These are phyloP conservation scores for Beris chalybata DNA, from an alignment of 2,888 invertebrate species.

Conservation along the genomic window DNA sequence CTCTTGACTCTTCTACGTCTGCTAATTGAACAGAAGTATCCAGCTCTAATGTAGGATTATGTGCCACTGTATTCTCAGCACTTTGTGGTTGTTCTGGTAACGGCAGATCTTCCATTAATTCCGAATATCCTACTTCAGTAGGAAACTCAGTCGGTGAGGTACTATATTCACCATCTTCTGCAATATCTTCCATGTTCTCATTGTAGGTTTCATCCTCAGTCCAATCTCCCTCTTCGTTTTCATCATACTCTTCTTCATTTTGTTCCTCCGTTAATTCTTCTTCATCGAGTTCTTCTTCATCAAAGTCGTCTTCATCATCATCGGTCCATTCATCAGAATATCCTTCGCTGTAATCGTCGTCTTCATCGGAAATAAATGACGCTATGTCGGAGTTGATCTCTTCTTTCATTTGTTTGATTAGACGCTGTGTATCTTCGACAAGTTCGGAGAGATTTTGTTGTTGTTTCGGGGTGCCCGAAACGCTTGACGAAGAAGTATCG, in stretches of 20 bases:
- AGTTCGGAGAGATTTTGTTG: conserved; percentile 58
- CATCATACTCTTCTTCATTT: conserved; percentile 43
- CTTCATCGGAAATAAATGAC: conserved; percentile 53
- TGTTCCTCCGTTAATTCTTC: conserved; percentile 39
- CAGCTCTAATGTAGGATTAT: no score
- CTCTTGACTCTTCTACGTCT: no score
- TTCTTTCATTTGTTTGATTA: conserved; percentile 68
- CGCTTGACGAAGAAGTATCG: neutral
- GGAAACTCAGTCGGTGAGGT: no score
- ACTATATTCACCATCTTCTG: conserved; percentile 7
- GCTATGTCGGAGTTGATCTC: conserved; percentile 66
- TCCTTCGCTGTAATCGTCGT: conserved; percentile 57
- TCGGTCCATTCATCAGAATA: conserved; percentile 52
- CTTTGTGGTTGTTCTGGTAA: no score
- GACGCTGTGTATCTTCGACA: conserved; percentile 63
- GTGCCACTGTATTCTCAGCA: no score
- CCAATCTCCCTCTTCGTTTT: conserved; percentile 41
- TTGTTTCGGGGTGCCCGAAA: conserved; percentile 11
- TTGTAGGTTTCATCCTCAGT: conserved; percentile 45
- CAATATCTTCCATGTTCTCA: conserved; percentile 35
- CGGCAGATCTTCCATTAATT: no score
- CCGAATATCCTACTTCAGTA: no score
- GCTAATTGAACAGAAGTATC: no score
- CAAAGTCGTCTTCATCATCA: conserved; percentile 45
- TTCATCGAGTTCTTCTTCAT: conserved; percentile 26